Conservation (phyloP, 2,797 vertebrate species). For the Enteromius treurensis region DNA sequence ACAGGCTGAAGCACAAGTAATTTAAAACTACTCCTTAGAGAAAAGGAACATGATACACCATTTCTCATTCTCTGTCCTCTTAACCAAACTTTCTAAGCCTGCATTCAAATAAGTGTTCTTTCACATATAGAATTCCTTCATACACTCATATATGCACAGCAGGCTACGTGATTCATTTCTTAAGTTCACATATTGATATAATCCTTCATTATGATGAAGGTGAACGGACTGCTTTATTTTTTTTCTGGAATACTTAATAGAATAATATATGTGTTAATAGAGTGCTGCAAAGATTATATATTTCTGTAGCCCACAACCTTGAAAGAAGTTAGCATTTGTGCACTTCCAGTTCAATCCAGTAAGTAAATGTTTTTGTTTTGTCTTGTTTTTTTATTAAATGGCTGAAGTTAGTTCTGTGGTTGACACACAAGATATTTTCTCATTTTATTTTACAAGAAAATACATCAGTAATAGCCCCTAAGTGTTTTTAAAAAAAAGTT, state of each 20-base stretch:
- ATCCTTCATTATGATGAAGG: slow-evolving; percentile 3
- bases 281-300: background rate
- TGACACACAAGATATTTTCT: background rate
- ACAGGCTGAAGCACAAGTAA: background rate
- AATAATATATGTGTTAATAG: background rate
- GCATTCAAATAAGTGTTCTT: background rate
- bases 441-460: background rate
- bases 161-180: background rate
- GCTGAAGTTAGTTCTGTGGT: background rate
- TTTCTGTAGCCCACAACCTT: background rate
- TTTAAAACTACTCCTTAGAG: background rate
- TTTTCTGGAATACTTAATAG: background rate
- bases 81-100: background rate
- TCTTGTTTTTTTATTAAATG: background rate
- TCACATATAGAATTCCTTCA: background rate
- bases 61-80: background rate
- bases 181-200: background rate
- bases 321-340: background rate
- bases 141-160: background rate
- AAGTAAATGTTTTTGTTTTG: background rate
- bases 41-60: background rate
- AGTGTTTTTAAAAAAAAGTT: background rate
- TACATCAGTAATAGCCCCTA: background rate
- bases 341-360: background rate
- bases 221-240: background rate